Evolutionary conservation across 2,113 vertebrate species (phyloP), one percentile per base, ranked within the genome.

Genomic region (Procavia capensis): DNA sequence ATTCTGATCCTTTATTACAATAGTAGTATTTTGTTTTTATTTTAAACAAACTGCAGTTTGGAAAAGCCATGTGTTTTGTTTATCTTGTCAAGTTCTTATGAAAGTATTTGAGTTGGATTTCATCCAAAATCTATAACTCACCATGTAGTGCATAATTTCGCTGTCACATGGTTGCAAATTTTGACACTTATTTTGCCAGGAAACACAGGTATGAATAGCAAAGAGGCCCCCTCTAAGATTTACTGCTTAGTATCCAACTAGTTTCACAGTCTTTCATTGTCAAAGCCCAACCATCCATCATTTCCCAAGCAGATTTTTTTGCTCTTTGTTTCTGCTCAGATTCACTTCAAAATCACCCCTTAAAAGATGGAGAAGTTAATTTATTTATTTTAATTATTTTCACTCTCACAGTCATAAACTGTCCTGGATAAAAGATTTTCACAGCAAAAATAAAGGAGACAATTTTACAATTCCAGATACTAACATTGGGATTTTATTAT

Each of bases 101-200:
- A 84, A 76, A 90, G 95, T 89, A 95, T 93, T 98, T 80, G 85
- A 96, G 74, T 95, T 98, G 95, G n/a, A 57, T 90, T 87, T 94
- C 50, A 68, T 68, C 72, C 96, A 93, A 96, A 91, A 87, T 90
- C 94, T 91, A 80, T 83, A 94, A 87, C 83, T 83, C 92, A 82
- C 64, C 43, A 81, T 88, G 72, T 91, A 94, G 96, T 80, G 94
- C 78, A 96, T 98, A 97, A 97, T 94, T 98, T 95, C 97, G 61
- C 95, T 97, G 98, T 91, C 87, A 98, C 97, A 95, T 93, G 97
- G 95, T 95, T 98, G 96, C 95, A 98, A 97, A 97, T 97, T 83
- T 98, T 97, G 68, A 98, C 98, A 97, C 96, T 97, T 98, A 98
- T 97, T 98, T 97, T 98, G 76, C 93, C 84, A 97, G 94, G 87